Conservation (phyloP, 2,888 invertebrate genomes). For the Parascotia fuliginaria region DNA sequence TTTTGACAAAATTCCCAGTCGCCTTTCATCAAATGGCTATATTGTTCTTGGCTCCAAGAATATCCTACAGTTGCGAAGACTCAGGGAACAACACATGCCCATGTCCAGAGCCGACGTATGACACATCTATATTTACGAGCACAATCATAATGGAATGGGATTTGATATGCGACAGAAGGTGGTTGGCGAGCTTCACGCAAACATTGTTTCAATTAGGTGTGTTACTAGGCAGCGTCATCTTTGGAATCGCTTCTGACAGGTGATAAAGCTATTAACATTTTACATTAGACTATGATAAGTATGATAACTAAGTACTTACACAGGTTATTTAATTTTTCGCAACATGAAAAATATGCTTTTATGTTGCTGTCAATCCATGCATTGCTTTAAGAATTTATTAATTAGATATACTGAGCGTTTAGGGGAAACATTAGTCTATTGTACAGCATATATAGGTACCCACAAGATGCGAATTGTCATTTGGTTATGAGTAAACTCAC, state of each 20-base stretch:
- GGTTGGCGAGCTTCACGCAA: slow-evolving; percentile 89
- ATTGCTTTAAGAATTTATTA: too few relatives aligned
- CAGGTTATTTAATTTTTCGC: too few relatives aligned
- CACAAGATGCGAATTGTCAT: too few relatives aligned
- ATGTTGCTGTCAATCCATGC: too few relatives aligned
- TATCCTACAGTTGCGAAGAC: slow-evolving; percentile 47
- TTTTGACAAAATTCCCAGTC: slow-evolving; percentile 76
- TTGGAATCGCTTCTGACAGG: slow-evolving; percentile 92
- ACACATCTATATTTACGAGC: slow-evolving; percentile 88
- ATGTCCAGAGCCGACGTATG: slow-evolving; percentile 86
- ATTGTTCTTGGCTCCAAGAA: slow-evolving; percentile 78
- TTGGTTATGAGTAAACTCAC: too few relatives aligned
- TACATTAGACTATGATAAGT: too few relatives aligned
- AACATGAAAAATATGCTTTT: too few relatives aligned
- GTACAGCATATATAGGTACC: too few relatives aligned
- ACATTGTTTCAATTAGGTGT: slow-evolving; percentile 91
- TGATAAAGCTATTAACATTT: too few relatives aligned
- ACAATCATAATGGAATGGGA: slow-evolving; percentile 92
- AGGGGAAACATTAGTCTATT: too few relatives aligned
- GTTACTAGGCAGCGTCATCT: slow-evolving; percentile 89
- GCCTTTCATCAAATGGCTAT: slow-evolving; percentile 83
- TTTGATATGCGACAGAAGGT: slow-evolving; percentile 88
- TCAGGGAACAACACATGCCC: slow-evolving; percentile 74
- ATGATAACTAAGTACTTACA: too few relatives aligned
- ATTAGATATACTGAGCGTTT: too few relatives aligned